Base-by-base conservation (phyloP, 2,888 invertebrate genomes). In the Leucoma salicis region DNA sequence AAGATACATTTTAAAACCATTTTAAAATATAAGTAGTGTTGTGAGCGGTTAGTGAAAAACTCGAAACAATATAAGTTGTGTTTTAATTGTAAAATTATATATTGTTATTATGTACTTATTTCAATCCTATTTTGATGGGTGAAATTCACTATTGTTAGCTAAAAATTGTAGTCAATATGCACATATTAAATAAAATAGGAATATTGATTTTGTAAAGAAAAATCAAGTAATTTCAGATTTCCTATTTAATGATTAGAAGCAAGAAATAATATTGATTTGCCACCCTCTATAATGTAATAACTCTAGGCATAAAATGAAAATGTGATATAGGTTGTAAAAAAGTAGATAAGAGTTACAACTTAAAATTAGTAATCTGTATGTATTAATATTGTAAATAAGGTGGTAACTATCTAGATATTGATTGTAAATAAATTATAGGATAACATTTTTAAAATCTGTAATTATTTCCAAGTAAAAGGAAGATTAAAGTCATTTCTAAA, bases 291-390 rank as follows among this genome's bases (percentile, higher is more conserved):
- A 46, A 39, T 59, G 48, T 59, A 67, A 59, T 46, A 37, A 57
- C 39, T 67, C 60, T 82, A 84, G 82, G 57, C 71, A 77, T 82
- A 82, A 82, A 82, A 83, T 80, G 78, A 86, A 76, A 88, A 87
- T 88, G 89, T 89, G 89, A 89, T 89, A 89, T 89, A 89, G 87
- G 75, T 77, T 88, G 89, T 89, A 88, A 87, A 88, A 85, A 83
- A 62, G 66, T 77, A 74, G 62, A 33, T 81, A 86, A 86, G 79
- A 60, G 75, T 80, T 82, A 74, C 75, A 61, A 58, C 54, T 51
- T 53, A 73, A 68, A 6, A 72, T 63, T 68, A 72, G 58, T 60
- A 57, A 56, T 55, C 59, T 61, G 70, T 69, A 66, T 82, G 81
- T 82, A 74, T 74, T 77, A 74, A 76, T 70, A 76, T 71, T 59